Conservation (phyloP, 2,888 invertebrate species). For the Eupithecia pulchellata region DNA sequence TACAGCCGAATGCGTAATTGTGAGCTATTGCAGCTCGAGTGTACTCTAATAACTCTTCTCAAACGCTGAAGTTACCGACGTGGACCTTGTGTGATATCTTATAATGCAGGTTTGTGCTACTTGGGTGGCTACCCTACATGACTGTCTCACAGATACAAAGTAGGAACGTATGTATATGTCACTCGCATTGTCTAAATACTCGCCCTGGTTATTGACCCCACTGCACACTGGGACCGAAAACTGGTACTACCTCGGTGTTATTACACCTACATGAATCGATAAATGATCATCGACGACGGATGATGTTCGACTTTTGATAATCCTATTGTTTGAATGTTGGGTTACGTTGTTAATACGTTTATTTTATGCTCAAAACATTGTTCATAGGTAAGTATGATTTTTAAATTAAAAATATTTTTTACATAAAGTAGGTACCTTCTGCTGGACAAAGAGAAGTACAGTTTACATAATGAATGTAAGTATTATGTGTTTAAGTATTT, state of each 20-base stretch:
- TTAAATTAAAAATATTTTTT: neutral
- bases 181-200: conserved; percentile 68
- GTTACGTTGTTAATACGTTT: neutral
- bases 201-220: conserved; percentile 79
- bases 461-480: too few relatives aligned
- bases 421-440: neutral
- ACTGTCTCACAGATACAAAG: conserved; percentile 21
- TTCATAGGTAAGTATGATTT: neutral
- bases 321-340: neutral
- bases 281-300: conserved; percentile 17
- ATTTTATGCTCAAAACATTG: neutral
- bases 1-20: too few relatives aligned
- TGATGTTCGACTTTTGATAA: neutral
- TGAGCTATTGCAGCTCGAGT: too few relatives aligned
- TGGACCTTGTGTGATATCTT: too few relatives aligned
- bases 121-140: conserved; percentile 26
- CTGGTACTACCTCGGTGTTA: conserved; percentile 55
- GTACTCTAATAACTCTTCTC: too few relatives aligned
- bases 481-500: too few relatives aligned
- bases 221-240: conserved; percentile 58
- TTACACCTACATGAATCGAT: conserved; percentile 11
- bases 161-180: conserved; percentile 43
- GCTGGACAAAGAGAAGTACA: neutral
- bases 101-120: too few relatives aligned
- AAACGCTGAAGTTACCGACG: too few relatives aligned